Base-by-base conservation (phyloP, 2,888 invertebrate genomes). In the Himalopsyche tibetana region DNA sequence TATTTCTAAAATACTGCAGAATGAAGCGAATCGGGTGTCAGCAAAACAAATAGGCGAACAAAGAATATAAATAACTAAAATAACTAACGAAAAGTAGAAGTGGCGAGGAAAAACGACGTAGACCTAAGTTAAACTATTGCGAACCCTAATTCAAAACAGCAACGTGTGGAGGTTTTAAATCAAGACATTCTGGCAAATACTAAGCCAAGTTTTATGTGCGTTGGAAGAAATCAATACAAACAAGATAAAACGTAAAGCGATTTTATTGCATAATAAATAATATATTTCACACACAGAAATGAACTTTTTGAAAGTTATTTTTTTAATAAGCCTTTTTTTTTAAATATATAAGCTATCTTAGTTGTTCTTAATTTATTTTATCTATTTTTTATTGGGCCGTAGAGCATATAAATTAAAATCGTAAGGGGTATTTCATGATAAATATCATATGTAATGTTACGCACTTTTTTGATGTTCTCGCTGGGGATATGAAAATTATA, bases 71-170 rank as follows among this genome's bases (percentile, higher is more conserved):
- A 63, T 63, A 63, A 56, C 56, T n/a, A 56, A 56, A 56, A 56
- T 56, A 56, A 63, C 63, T 63, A 63, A 63, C 63, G 63, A 63
- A 63, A 63, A 63, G 19, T 19, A 63, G 63, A 63, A 63, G 63
- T 63, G 63, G 63, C 63, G 63, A 19, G 63, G 63, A 63, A 63
- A 56, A 63, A 63, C 51, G 51, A 63, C 63, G 63, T 63, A 63
- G 19, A 63, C 63, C 51, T n/a, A 19, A 3, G 63, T 63, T 19
- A 19, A 63, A 63, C 63, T 63, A 63, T 63, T 63, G 63, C 63
- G 19, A 63, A 63, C 63, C 63, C 63, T 63, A 63, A 63, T 63
- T 63, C 63, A 63, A 63, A 63, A 19, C 19, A 63, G 19, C 63
- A 63, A 63, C 63, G 63, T 28, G 63, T 63, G 63, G 19, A 63